Evolutionary conservation across 1,140 invertebrate species (phyloP), one percentile per base, ranked within the genome.

Genomic region (Temnothorax nylanderi): DNA sequence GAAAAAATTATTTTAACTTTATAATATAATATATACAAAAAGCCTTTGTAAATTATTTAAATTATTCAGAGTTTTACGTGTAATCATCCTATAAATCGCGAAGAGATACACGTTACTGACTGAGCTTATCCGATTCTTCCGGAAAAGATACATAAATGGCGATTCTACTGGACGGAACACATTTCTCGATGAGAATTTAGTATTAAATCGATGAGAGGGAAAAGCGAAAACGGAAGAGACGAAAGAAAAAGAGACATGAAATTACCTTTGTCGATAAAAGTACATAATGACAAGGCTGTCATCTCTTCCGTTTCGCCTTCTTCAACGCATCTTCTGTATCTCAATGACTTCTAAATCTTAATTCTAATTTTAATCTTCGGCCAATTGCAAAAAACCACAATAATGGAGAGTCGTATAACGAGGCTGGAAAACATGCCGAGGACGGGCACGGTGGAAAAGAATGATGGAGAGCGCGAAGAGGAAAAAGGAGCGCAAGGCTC

Each of bases 351-450:
- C 41, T 34, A 3, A 47, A 26, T 44, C 4, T 26, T 26, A 26
- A 26, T 26, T 80, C 26, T 69, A n/a, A 82, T 88, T 82, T 84
- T 51, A 37, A 87, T 88, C 76, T 82, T n/a, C n/a, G 11, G 16
- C 11, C 10, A 34, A 58, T 62, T 72, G 62, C 37, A 72, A 69
- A 26, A 58, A 44, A 85, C 18, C 34, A 54, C 65, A 11, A 67
- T 72, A 85, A 85, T 10, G 21, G 7, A 41, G 11, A 56, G 2
- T 51, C 32, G 44, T 75, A 62, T 47, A 41, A 87, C 49, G 26
- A 71, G 37, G 44, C 2, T 51, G 26, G 69, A 77, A 81, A 82
- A 82, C 37, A 37, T 56, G 21, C 16, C 37, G 32, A 10, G 21
- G 44, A 21, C 72, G 87, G 60, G 8, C 32, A 67, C 21, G 47